A percentile compares a stretch with the other conserved stretches of the same genome.
phyloP scores from a whole-genome alignment of 2,113 vertebrate genomes.

The Eudyptes chrysolophus region DNA sequence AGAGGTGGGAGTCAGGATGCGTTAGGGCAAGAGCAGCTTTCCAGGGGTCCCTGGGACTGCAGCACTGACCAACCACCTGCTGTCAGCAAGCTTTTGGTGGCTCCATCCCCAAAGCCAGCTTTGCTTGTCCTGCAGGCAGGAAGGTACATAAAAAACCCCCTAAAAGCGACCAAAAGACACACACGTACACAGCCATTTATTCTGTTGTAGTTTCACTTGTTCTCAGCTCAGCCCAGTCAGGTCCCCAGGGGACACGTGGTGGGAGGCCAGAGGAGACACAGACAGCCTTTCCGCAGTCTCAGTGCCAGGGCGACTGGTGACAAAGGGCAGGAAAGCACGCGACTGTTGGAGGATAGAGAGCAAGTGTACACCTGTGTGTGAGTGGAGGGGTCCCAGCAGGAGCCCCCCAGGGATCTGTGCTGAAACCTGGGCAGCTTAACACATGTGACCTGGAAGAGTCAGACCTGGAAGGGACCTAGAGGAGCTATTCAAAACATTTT shows the following conservation, averaged over 20 bases:
- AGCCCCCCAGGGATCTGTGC: not conserved
- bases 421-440: not conserved
- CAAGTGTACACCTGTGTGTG: not conserved
- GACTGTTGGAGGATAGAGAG: not conserved
- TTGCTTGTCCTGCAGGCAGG: not conserved
- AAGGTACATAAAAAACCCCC: not conserved
- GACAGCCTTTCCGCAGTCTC: not conserved
- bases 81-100: not conserved
- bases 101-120: not conserved
- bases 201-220: not conserved
- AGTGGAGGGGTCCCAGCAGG: not conserved
- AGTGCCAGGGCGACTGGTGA: not conserved
- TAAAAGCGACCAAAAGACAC: not conserved
- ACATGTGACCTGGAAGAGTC: not conserved
- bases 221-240: fast-evolving
- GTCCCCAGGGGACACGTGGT: not conserved
- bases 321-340: not conserved
- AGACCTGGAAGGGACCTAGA: not conserved
- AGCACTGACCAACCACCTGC: not conserved
- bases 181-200: fast-evolving
- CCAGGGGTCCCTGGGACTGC: not conserved
- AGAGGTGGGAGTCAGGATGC: not conserved
- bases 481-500: not conserved
- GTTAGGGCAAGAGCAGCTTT: not conserved
- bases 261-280: not conserved